Base-by-base conservation (phyloP, 2,888 invertebrate species). In the Eilema griseolum region DNA sequence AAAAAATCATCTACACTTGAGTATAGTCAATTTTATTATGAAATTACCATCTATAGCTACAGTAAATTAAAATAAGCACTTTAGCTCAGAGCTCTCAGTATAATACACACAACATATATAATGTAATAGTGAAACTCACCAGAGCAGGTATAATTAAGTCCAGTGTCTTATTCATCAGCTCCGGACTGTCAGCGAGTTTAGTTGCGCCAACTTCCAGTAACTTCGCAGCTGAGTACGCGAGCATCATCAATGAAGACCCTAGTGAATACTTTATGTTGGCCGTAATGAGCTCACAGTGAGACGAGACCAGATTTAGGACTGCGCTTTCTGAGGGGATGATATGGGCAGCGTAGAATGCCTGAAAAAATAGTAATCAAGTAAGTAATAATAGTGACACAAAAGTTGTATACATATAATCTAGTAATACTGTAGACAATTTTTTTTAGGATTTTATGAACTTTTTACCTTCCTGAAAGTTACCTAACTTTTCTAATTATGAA, bases 301-400 rank as follows among this genome's bases (percentile, higher is more conserved):
- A 88, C 0, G 91, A 88, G 16, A 98, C 96, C 8, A 98, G 96
- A 68, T 97, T 96, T n/a, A 98, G 95, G 3, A 98, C 96, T 79
- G 97, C 98, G 83, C 97, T 98, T 88, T 98, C 98, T 0, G 97
- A 97, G 20, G 98, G 98, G 77, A 98, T 97, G 56, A 98, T 96
- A 87, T 98, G 98, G 75, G 96, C 96, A 56, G 97, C 96, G 91
- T 97, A 97, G 26, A 97, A 96, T 46, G 96, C 96, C 97, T 97
- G 57, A 89, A 87, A 68, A n/a, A 76, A 78, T 71, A 74, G 66
- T 24, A 56, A 4, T 41, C 0, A 20, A 61, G 4, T 61, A 37
- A 20, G 10, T 20, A 28, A 52, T n/a, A n/a, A 4, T n/a, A 10
- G n/a, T 20, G 20, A 16, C 20, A 14, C 20, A 7, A 20, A 41